phyloP scores from a whole-genome alignment of 92 coral and sea anemone genomes.

The Bergia sp. region DNA sequence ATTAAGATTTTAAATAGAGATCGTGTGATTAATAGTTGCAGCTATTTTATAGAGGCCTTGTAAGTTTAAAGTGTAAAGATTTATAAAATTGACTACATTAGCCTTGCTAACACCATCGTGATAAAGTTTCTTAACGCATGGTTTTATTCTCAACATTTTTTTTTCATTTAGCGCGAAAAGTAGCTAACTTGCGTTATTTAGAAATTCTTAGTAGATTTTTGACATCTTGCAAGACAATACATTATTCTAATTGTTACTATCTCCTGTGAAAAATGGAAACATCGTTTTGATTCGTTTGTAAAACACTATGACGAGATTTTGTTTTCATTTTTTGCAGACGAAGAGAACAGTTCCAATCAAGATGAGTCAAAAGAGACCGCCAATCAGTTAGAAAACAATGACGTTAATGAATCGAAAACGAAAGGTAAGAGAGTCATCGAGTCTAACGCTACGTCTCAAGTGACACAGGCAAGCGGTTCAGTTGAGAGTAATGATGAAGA shows the following conservation, averaged over 20 bases:
- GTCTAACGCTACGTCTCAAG: neutral
- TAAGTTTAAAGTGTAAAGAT: too few relatives aligned
- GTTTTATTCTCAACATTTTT: too few relatives aligned
- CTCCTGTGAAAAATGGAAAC: neutral
- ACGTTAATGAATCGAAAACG: neutral
- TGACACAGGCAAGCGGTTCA: neutral
- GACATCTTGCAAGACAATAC: neutral
- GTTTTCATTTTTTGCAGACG: slow-evolving; percentile 1
- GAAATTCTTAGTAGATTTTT: too few relatives aligned
- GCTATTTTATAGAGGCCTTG: too few relatives aligned
- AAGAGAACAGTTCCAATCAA: neutral
- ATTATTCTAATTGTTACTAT: neutral
- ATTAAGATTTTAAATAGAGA: too few relatives aligned
- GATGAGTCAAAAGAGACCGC: neutral
- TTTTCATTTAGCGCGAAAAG: too few relatives aligned
- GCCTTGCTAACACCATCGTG: too few relatives aligned
- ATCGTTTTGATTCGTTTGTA: neutral
- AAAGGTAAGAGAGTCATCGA: neutral
- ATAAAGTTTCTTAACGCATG: too few relatives aligned
- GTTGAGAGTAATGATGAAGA: neutral
- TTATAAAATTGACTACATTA: too few relatives aligned
- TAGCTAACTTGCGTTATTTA: too few relatives aligned
- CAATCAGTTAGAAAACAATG: neutral
- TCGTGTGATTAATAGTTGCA: too few relatives aligned
- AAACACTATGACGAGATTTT: neutral